Evolutionary conservation across 2,888 invertebrate genomes (phyloP).

Genomic region (Helleia helle): DNA sequence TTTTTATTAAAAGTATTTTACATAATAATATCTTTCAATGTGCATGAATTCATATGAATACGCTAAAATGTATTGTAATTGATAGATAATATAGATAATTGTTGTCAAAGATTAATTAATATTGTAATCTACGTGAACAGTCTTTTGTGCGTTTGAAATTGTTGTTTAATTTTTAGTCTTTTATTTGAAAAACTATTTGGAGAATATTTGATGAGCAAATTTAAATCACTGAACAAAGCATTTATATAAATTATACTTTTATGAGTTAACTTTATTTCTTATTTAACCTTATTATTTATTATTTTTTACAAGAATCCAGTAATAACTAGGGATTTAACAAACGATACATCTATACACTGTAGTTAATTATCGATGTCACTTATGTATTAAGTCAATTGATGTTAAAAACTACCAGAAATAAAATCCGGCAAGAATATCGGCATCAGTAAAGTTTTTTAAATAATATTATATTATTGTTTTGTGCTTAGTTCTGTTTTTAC

Average conservation of each 20-base stretch:
- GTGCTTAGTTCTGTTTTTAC: too few species aligned
- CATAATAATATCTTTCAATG: neutral
- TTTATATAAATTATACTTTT: conserved; percentile 1
- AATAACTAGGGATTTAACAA: too few species aligned
- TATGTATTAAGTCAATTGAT: too few species aligned
- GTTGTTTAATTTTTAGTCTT: neutral
- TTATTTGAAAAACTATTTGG: neutral
- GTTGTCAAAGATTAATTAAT: conserved; percentile 4
- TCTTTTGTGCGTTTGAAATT: neutral
- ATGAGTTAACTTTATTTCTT: neutral
- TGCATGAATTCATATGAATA: neutral
- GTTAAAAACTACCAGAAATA: too few species aligned
- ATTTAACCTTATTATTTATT: too few species aligned
- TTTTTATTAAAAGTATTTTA: conserved; percentile 6
- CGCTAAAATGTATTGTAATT: conserved; percentile 7
- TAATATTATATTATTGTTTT: too few species aligned
- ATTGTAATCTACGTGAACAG: neutral
- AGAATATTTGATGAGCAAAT: neutral
- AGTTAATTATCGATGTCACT: too few species aligned
- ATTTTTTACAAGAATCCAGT: too few species aligned
- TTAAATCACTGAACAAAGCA: conserved; percentile 1
- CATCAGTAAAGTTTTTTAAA: too few species aligned
- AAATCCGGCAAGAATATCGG: too few species aligned
- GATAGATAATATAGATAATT: neutral
- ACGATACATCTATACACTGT: too few species aligned